Evolutionary conservation across 2,113 vertebrate species (phyloP).

Genomic region (Rhabdornis inornatus): DNA sequence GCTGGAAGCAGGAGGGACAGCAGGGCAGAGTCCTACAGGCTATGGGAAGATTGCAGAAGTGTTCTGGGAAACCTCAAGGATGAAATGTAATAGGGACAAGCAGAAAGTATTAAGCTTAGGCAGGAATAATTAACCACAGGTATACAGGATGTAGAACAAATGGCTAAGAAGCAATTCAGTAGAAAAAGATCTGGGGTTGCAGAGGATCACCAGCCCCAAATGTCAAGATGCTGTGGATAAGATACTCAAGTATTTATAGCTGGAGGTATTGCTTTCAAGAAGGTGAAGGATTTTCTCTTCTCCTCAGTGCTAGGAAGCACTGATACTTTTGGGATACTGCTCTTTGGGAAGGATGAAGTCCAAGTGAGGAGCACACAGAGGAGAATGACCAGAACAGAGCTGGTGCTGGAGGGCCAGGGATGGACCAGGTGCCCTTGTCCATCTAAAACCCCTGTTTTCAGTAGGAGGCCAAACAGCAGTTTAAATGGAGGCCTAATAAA

Average conservation of each 20-base stretch:
- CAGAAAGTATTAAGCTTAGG: conserved; percentile 55
- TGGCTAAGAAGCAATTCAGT: conserved; percentile 18
- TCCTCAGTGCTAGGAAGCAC: not conserved
- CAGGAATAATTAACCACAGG: conserved; percentile 60
- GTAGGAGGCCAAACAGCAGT: not conserved
- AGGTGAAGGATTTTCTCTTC: not conserved
- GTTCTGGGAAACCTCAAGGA: conserved; percentile 40
- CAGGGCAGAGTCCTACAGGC: not conserved
- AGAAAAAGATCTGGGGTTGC: conserved; percentile 45
- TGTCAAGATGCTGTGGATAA: conserved; percentile 18
- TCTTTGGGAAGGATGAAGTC: not conserved
- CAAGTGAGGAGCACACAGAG: not conserved
- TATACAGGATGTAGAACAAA: conserved; percentile 38
- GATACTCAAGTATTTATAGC: not conserved
- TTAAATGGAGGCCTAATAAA: not conserved
- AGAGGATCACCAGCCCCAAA: not conserved
- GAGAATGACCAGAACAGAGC: not conserved
- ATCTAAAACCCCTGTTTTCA: not conserved
- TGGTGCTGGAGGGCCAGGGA: not conserved
- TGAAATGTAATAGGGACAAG: conserved; percentile 45
- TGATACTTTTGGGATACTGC: not conserved
- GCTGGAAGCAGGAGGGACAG: not conserved
- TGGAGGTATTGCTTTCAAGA: not conserved
- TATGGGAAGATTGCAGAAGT: conserved; percentile 31
- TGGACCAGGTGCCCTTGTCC: not conserved